Evolutionary conservation across 2,113 vertebrate genomes (phyloP), one percentile per base, ranked within the genome.

Genomic region (Charadrius vociferus): DNA sequence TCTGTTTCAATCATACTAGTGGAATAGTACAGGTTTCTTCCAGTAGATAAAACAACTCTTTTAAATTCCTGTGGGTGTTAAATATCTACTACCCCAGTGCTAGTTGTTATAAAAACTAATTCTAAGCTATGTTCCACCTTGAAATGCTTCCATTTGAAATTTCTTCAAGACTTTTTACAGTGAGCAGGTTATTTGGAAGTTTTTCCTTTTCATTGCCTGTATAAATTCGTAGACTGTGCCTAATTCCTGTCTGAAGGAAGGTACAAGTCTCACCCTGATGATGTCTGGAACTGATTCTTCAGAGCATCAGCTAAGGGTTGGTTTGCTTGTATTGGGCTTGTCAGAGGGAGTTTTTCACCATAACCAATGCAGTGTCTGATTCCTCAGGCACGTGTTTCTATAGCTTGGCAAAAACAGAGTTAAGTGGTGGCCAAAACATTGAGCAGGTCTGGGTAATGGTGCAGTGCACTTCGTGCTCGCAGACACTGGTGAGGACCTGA

Each of bases 1-100:
- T 79, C 58, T 94, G 26, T 83, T 97, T 78, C 8, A 3, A 75
- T 91, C 86, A 82, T 61, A 41, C 50, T 50, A 23, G 66, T 72
- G 61, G 45, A 95, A 82, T n/a, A 86, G 53, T 18, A 71, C 19
- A 66, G 37, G 50, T 93, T 95, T 94, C 41, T 91, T 95, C 32
- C 75, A 95, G 45, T 59, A 94, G 94, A 90, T 93, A 77, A 95
- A 97, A 95, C 50, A 87, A 53, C 78, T 86, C 68, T 77, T 85
- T 89, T 93, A 96, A 96, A 97, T 97, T 95, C 86, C 66, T 97
- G 86, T 90, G 88, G 86, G 90, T 96, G 82, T 92, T 94, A 94
- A 96, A 94, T 68, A 81, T 94, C 90, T 81, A 67, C 71, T 79
- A 55, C 43, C n/a, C 50, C 16, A 30, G 56, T 80, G 39, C 16